These are phyloP conservation scores for Actias luna DNA, from an alignment of 2,888 invertebrate species.

Conservation along the genomic window DNA sequence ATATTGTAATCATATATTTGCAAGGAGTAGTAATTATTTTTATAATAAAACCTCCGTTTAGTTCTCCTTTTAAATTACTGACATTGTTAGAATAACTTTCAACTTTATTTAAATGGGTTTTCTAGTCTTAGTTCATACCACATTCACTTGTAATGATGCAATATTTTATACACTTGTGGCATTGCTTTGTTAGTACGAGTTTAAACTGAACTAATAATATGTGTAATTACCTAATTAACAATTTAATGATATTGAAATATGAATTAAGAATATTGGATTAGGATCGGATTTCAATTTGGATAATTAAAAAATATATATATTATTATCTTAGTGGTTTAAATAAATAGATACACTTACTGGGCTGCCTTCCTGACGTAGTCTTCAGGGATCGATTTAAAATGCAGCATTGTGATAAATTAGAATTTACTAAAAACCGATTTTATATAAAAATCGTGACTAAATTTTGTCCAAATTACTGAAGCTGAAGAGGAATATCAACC, in stretches of 20 bases:
- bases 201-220: not conserved
- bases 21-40: not conserved
- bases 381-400: constrained; percentile 66
- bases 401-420: constrained; percentile 58
- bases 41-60: not conserved
- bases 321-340: not conserved
- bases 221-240: not conserved
- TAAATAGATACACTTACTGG: constrained; percentile 55
- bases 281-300: no score
- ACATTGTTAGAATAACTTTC: not conserved
- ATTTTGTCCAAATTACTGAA: constrained; percentile 76
- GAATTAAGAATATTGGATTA: no score
- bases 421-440: constrained; percentile 17
- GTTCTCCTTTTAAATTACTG: not conserved
- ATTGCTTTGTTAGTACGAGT: constrained; percentile 1
- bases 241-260: not conserved
- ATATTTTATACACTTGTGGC: not conserved
- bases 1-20: not conserved
- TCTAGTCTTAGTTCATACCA: not conserved
- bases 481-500: constrained; percentile 79
- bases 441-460: constrained; percentile 34
- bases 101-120: constrained; percentile 2
- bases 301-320: no score
- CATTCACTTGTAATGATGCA: constrained; percentile 4
- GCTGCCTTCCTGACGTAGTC: constrained; percentile 65